Conservation (phyloP, 2,113 vertebrate genomes). For the Empidonax alnorum region DNA sequence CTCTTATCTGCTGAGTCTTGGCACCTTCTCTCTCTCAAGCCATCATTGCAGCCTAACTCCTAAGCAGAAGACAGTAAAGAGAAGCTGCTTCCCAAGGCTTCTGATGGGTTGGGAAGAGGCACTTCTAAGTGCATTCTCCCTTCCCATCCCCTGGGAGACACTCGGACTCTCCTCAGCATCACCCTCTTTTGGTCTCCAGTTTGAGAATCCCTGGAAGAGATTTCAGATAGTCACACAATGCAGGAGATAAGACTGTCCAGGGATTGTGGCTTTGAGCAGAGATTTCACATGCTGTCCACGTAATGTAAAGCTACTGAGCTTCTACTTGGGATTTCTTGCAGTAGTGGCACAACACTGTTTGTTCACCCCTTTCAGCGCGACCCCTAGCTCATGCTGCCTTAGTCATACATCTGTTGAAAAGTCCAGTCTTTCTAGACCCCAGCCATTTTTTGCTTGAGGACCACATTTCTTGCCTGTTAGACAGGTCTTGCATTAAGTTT, state of each 20-base stretch:
- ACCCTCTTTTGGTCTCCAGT: not conserved
- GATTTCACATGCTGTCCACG: not conserved
- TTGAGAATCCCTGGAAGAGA: not conserved
- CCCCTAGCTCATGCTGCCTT: not conserved
- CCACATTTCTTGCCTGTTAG: not conserved
- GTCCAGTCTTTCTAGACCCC: not conserved
- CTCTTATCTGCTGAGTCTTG: not conserved
- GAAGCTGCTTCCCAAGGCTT: not conserved
- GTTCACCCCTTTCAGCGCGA: not conserved
- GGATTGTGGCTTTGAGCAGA: not conserved
- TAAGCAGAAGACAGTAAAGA: not conserved
- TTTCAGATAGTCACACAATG: not conserved
- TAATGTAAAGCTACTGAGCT: not conserved
- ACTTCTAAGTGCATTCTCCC: not conserved
- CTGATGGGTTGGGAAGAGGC: not conserved
- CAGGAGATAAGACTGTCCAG: not conserved
- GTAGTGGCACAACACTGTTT: not conserved
- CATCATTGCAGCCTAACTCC: not conserved
- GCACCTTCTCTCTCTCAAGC: not conserved
- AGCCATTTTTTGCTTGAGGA: not conserved
- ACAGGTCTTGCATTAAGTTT: not conserved
- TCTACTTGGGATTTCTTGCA: not conserved
- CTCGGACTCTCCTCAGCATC: not conserved
- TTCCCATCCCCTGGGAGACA: not conserved
- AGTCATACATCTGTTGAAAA: not conserved